Conservation (phyloP, 2,113 vertebrate species). For the Romanogobio albipinnatus region DNA sequence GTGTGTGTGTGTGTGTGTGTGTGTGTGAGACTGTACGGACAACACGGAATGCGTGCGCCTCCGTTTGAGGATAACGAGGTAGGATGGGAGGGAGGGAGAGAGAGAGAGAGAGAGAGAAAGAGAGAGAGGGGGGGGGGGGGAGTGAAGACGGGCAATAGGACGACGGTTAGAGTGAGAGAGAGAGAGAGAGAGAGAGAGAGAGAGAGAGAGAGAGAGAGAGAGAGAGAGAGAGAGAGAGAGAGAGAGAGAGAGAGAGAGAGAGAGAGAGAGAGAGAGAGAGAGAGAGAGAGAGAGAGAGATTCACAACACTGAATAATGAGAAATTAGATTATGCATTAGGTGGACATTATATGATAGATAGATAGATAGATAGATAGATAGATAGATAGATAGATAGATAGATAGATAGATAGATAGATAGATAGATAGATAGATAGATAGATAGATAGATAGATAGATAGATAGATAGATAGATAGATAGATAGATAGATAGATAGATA, state of each 20-base stretch:
- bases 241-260: constrained; percentile 2
- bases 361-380: background rate
- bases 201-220: constrained; percentile 8
- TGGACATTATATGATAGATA: background rate
- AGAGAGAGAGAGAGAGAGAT: background rate
- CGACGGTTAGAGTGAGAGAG: background rate
- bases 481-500: background rate
- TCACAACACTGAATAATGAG: background rate
- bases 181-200: background rate
- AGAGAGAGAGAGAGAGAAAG: constrained; percentile 3
- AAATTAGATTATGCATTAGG: background rate
- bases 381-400: background rate
- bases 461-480: background rate
- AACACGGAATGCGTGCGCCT: constrained; percentile 21
- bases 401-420: background rate
- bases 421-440: constrained; percentile 22
- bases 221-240: background rate
- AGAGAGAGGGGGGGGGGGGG: constrained; percentile 25
- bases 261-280: background rate
- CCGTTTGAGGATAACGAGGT: constrained; percentile 16
- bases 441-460: background rate
- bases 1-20: constrained; percentile 22
- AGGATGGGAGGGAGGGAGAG: constrained; percentile 13
- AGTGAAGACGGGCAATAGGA: constrained; percentile 15
- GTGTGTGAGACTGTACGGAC: background rate